Conservation (phyloP, 64 coral and sea anemone genomes). For the Pocillopora verrucosa region DNA sequence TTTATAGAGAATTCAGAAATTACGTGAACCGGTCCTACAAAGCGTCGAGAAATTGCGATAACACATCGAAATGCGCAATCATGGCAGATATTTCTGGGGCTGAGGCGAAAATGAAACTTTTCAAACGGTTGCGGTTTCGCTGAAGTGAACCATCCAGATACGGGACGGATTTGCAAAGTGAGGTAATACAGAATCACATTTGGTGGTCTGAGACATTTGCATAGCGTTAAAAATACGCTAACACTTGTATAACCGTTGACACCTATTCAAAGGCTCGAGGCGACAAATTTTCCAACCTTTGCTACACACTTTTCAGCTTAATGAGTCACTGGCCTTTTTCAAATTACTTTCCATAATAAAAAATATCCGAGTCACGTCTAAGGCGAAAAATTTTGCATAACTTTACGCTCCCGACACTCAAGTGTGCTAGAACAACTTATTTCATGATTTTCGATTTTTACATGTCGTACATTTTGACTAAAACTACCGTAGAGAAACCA, state of each 20-base stretch:
- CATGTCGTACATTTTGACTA: no score
- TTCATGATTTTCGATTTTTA: no score
- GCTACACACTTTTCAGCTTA: not conserved
- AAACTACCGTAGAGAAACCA: no score
- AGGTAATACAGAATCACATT: not conserved
- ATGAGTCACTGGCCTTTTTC: no score
- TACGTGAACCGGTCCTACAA: not conserved
- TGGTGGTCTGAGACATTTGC: not conserved
- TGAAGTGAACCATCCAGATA: not conserved
- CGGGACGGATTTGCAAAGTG: not conserved
- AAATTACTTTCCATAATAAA: no score
- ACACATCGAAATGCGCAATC: not conserved
- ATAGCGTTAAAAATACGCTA: not conserved
- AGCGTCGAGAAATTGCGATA: not conserved
- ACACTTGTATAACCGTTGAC: not conserved
- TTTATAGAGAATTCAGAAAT: not conserved
- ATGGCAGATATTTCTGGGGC: not conserved
- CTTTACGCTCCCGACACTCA: no score
- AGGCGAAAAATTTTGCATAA: no score
- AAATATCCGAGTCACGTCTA: not conserved
- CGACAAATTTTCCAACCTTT: not conserved
- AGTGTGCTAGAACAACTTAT: no score
- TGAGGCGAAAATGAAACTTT: not conserved
- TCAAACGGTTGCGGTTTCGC: not conserved
- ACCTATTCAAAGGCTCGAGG: conserved; percentile 23